Evolutionary conservation across 2,888 invertebrate genomes (phyloP), one percentile per base, ranked within the genome.

Genomic region (Protula sp.): DNA sequence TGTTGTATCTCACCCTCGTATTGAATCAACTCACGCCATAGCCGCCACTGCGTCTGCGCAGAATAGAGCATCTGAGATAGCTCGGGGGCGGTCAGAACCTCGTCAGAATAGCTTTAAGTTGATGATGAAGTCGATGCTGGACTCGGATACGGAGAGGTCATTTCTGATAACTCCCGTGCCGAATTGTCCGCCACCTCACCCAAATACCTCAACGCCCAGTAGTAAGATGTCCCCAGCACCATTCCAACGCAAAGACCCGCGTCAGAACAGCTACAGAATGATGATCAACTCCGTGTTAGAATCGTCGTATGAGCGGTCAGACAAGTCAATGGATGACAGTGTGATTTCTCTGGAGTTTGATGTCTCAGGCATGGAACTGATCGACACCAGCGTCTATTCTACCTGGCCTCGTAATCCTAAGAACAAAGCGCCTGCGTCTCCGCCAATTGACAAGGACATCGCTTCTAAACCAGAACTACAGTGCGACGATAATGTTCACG

Each of bases 321-420:
- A 27, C 22, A 24, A 24, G 1, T 29, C 53, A 2, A 2, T 53
- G 30, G 53, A 19, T 53, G 53, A 29, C 28, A n/a, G 28, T 30
- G 30, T 24, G 9, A 38, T 38, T 9, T 38, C 38, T 38, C 19
- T 9, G 38, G 38, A 38, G 19, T 38, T 38, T 38, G 38, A 50
- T 5, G 50, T 50, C 19, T 50, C 50, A 24, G 14, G 53, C 29
- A 14, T n/a, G 14, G 53, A 24, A 4, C 9, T 24, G 30, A 26
- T 14, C n/a, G 48, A 56, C 57, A 54, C 47, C 24, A 60, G 54
- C 47, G 59, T 54, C 48, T 63, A 47, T 47, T 64, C 64, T n/a
- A 64, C 64, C 2, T 64, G 64, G 64, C 64, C 64, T 19, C 55
- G 64, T 24, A 59, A 60, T n/a, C 63, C 58, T 5, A 47, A 38